Percentiles rank a stretch among this genome's conserved stretches.
Conservation (phyloP, 2,888 invertebrate genomes). For the Vanessa cardui region DNA sequence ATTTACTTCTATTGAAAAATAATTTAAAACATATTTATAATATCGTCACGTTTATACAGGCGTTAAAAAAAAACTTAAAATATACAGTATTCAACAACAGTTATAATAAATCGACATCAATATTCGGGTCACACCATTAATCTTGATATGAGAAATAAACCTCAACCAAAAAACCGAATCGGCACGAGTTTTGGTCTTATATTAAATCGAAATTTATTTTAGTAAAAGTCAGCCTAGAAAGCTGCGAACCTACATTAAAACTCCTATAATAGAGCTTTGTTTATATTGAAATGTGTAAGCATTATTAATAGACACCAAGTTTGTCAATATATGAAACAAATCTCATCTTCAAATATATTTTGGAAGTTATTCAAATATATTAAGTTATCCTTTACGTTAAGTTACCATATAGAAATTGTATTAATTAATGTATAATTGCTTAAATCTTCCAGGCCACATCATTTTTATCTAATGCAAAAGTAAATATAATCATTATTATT, state of each 20-base stretch:
- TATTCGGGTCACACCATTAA: constrained; percentile 2
- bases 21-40: no score
- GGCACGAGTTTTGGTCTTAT: neutral
- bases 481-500: no score
- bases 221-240: neutral
- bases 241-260: neutral
- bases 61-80: neutral
- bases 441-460: no score
- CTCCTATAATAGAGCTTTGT: neutral
- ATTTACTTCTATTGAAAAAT: no score
- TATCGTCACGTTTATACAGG: neutral
- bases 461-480: no score
- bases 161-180: constrained; percentile 1
- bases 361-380: no score
- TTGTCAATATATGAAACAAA: neutral
- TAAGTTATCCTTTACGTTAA: no score
- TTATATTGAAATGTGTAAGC: neutral
- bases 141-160: neutral
- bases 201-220: neutral
- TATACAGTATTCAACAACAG: neutral
- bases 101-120: neutral
- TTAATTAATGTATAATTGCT: no score
- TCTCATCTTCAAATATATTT: neutral
- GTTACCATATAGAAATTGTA: no score
- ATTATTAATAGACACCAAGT: neutral